Base-by-base conservation (phyloP, 2,888 invertebrate genomes). In the Neuroscelio doddi region DNA sequence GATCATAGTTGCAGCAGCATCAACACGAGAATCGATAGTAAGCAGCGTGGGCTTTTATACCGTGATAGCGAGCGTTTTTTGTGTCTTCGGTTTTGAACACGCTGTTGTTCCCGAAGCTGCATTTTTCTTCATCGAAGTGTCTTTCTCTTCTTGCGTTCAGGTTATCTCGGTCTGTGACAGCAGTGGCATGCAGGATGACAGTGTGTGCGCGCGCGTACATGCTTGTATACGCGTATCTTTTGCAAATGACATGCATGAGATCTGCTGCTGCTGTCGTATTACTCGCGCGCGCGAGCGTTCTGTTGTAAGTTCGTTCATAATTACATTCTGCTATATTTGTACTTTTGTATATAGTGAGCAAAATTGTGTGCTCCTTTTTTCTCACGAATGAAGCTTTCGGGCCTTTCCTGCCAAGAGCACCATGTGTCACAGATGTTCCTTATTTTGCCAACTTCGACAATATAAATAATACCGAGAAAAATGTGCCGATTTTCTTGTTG, bases 21-120 rank as follows among this genome's bases (percentile, higher is more conserved):
- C 73, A 71, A 74, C 75, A 74, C 69, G 72, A 72, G 74, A 77
- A 79, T 79, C 78, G 73, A 78, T 79, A 79, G 75, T 69, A 71
- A 62, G 68, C 73, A 77, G 77, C 77, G 75, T 78, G 79, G 75
- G 68, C 74, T 74, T 76, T 71, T 74, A 73, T 68, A 70, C 74
- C 71, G 70, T 74, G 71, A 65, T 51, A 68, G 41, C 52, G 50
- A 66, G 49, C 38, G 47, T 55, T 52, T 67, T 57, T 50, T 16
- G 29, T 10, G 17, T 1, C 17, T 41, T 10, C n/a, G 36, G 1
- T 14, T 17, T 30, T 14, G 17, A 27, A 32, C 17, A 16, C 26
- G 8, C 29, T 41, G 17, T 12, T 30, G 16, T 24, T 12, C 10
- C 26, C 17, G 24, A 32, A 2, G 32, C n/a, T n/a, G n/a, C n/a